phyloP scores from a whole-genome alignment of 2,113 vertebrate species.

The Athene noctua region DNA sequence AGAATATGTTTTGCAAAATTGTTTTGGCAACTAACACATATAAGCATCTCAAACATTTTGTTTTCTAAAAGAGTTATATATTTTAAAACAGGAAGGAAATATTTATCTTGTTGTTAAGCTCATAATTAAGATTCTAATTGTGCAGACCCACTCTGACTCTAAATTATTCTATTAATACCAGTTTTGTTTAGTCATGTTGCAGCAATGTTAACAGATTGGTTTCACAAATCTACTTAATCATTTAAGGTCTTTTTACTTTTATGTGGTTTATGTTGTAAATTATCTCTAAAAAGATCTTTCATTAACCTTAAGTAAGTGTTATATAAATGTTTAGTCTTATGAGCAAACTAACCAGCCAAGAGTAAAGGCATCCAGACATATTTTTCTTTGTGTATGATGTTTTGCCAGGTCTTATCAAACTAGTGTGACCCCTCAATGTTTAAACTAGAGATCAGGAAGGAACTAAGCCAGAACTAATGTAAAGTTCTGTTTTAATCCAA shows the following conservation, averaged over 20 bases:
- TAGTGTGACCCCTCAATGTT: background rate
- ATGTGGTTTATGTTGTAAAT: background rate
- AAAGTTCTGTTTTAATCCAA: background rate
- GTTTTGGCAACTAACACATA: background rate
- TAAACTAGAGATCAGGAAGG: background rate
- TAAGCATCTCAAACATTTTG: background rate
- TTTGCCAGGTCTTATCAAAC: background rate
- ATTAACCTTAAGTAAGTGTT: background rate
- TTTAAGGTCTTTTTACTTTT: background rate
- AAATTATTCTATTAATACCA: constrained; percentile 20
- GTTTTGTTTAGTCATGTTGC: background rate
- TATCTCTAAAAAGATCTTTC: background rate
- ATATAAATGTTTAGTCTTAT: background rate
- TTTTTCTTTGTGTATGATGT: background rate
- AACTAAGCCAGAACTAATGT: background rate
- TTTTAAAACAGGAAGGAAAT: background rate
- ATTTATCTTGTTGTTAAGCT: background rate
- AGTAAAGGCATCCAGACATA: background rate
- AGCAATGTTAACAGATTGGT: background rate
- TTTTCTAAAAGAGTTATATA: background rate
- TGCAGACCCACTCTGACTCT: background rate
- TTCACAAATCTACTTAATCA: background rate
- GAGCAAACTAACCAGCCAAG: background rate
- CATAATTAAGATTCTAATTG: background rate
- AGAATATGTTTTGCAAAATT: background rate